Evolutionary conservation across 2,888 invertebrate genomes (phyloP).

Genomic region (Phymatocera aterrima): DNA sequence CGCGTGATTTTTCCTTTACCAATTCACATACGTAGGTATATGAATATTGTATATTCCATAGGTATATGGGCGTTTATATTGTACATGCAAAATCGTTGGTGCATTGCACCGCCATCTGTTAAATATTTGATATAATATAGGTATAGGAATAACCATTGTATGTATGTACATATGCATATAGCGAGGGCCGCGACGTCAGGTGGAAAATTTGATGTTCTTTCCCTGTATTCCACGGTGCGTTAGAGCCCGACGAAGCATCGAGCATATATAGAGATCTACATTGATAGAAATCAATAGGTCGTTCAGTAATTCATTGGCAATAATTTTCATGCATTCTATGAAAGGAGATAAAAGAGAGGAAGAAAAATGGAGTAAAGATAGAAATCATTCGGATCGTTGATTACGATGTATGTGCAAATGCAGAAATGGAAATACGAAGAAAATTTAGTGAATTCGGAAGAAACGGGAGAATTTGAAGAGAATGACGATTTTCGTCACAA

Average conservation of each 20-base stretch:
- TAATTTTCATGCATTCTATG: background rate
- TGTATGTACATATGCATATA: background rate
- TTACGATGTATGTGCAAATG: background rate
- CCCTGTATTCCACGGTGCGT: constrained; percentile 9
- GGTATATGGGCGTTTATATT: background rate
- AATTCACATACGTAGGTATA: too few species aligned
- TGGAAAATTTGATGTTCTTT: constrained; percentile 37
- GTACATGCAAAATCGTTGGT: constrained; percentile 2
- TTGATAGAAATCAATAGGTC: constrained; percentile 29
- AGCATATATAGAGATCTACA: background rate
- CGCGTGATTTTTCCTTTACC: background rate
- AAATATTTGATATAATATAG: background rate
- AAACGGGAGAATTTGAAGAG: too few species aligned
- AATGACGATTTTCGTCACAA: too few species aligned
- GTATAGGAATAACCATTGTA: background rate
- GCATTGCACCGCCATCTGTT: too few species aligned
- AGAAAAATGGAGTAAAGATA: background rate
- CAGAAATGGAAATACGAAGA: too few species aligned
- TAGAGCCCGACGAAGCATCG: background rate
- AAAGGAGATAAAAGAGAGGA: background rate
- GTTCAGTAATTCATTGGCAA: constrained; percentile 16
- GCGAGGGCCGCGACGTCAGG: constrained; percentile 24
- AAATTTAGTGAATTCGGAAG: too few species aligned
- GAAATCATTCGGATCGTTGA: background rate
- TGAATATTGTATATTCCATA: background rate